phyloP scores from a whole-genome alignment of 53 echinoderm and acorn worm species.

The Holothuria leucospilota region DNA sequence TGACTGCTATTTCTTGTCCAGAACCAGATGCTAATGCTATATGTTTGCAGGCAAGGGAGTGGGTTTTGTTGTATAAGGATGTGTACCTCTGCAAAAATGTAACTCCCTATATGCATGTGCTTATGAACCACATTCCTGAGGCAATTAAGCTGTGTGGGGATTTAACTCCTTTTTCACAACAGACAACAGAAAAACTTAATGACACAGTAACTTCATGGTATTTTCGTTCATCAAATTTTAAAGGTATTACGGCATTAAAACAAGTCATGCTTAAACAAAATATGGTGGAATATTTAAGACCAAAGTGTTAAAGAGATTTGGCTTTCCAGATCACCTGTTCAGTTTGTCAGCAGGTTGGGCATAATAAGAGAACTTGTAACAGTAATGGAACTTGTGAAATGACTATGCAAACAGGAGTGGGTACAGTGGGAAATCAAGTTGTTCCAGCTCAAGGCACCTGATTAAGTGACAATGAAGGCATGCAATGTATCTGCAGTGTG shows the following conservation, averaged over 20 bases:
- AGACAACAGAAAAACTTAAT: constrained; percentile 6
- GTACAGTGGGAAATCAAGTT: too few species aligned
- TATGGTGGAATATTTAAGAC: neutral
- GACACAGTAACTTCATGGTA: constrained; percentile 8
- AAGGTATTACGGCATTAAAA: neutral
- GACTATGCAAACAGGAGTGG: too few species aligned
- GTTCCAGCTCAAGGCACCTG: too few species aligned
- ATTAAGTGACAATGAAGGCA: too few species aligned
- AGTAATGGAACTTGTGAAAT: neutral
- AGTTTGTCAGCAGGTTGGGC: neutral
- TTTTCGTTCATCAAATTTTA: neutral
- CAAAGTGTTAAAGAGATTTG: neutral
- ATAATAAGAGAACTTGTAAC: constrained; percentile 8
- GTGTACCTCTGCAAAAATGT: constrained; percentile 14
- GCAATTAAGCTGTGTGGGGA: neutral
- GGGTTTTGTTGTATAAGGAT: constrained; percentile 5
- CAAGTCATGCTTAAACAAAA: constrained; percentile 13
- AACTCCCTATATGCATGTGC: constrained; percentile 8
- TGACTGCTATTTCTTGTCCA: neutral
- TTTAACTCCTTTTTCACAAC: constrained; percentile 12
- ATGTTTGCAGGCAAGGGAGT: neutral
- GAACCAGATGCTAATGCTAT: constrained; percentile 18
- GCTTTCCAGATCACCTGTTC: neutral
- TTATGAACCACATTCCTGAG: constrained; percentile 7
- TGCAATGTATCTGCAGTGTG: too few species aligned